Percentiles rank a stretch among this genome's conserved stretches.
Conservation (phyloP, 2,797 vertebrate species). For the Apogon talboti region DNA sequence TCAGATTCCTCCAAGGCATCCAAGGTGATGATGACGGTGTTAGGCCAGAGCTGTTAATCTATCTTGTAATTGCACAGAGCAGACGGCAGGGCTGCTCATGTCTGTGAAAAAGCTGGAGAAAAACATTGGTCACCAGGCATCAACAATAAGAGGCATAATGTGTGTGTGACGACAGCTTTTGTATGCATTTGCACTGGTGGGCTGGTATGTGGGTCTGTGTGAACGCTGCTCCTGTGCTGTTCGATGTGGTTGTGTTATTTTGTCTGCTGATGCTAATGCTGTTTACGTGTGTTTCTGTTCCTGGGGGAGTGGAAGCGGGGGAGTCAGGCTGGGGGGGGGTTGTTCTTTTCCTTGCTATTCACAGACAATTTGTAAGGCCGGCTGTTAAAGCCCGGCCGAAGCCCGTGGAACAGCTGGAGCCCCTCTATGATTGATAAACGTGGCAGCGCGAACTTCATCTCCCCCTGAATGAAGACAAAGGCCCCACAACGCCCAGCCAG, state of each 20-base stretch:
- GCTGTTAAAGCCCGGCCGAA: slow-evolving; percentile 96
- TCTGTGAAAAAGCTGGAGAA: slow-evolving; percentile 88
- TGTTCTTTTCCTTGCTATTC: slow-evolving; percentile 91
- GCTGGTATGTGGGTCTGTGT: slow-evolving; percentile 10
- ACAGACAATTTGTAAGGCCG: slow-evolving; percentile 99
- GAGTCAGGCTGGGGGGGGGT: slow-evolving; percentile 62
- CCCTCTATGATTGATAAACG: slow-evolving; percentile 99
- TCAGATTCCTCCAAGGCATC: slow-evolving; percentile 72
- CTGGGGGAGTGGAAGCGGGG: slow-evolving; percentile 37
- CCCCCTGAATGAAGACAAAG: slow-evolving; percentile 99
- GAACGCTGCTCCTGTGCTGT: slow-evolving; percentile 24
- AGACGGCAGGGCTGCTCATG: slow-evolving; percentile 92
- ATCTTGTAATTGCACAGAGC: slow-evolving; percentile 87
- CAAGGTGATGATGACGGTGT: slow-evolving; percentile 72
- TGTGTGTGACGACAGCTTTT: slow-evolving; percentile 36
- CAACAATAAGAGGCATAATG: slow-evolving; percentile 88
- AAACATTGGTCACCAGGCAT: slow-evolving; percentile 95
- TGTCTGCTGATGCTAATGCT: slow-evolving; percentile 55
- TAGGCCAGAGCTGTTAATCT: slow-evolving; percentile 74
- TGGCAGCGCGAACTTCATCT: slow-evolving; percentile 96
- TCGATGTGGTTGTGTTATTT: slow-evolving; percentile 9
- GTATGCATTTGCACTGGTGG: slow-evolving; percentile 38
- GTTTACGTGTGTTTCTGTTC: slow-evolving; percentile 31
- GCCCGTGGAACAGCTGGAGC: slow-evolving; percentile 99
- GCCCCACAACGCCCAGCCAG: slow-evolving; percentile 93